phyloP scores from a whole-genome alignment of 2,113 vertebrate genomes.

The Cyphomyrus plagiostoma region DNA sequence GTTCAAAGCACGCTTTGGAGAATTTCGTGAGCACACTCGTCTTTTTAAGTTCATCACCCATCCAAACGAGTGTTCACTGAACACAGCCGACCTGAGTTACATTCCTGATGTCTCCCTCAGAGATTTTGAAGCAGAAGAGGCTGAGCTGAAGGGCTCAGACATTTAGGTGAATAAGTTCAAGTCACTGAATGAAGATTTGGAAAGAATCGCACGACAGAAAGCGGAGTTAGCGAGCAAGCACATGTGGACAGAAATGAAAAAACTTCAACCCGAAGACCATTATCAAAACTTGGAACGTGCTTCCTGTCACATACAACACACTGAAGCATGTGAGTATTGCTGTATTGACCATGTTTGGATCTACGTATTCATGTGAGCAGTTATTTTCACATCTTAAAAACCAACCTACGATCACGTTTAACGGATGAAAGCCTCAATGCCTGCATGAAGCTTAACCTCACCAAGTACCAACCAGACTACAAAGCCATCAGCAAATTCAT shows the following conservation, averaged over 20 bases:
- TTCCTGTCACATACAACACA: too few species aligned
- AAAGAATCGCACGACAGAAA: constrained; percentile 25
- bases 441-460: too few species aligned
- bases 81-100: constrained; percentile 13
- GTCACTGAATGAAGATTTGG: constrained; percentile 27
- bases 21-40: constrained; percentile 27
- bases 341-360: too few species aligned
- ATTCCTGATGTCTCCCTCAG: constrained; percentile 26
- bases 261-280: too few species aligned
- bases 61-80: constrained; percentile 30
- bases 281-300: too few species aligned
- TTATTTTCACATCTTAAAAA: too few species aligned
- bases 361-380: too few species aligned
- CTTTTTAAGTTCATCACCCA: constrained; percentile 44
- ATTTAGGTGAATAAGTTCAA: constrained; percentile 27
- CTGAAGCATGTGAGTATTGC: too few species aligned
- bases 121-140: constrained; percentile 30
- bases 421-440: too few species aligned
- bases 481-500: too few species aligned
- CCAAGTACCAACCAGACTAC: too few species aligned
- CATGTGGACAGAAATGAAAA: background rate
- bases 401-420: too few species aligned
- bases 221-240: constrained; percentile 27
- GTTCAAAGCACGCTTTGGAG: constrained; percentile 38
- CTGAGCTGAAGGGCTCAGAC: constrained; percentile 25